These are phyloP conservation scores for Mnemiopsis leidyi DNA, from an alignment of 37 sponge, comb jelly and placozoan genomes.

Conservation along the genomic window DNA sequence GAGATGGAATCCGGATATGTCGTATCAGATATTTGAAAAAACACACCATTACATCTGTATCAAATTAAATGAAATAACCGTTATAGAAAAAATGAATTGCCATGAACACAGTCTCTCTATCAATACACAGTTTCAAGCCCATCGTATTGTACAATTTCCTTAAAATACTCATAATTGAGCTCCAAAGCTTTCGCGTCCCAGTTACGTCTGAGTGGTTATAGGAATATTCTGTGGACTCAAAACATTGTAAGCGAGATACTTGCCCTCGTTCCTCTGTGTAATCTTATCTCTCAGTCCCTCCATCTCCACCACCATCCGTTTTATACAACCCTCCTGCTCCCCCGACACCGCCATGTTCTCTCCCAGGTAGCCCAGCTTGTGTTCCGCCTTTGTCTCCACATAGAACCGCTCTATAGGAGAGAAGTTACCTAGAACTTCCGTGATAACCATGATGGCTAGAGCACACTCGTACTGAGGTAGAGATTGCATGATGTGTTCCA, in stretches of 20 bases:
- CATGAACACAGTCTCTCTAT: too few relatives aligned
- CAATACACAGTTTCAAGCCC: too few relatives aligned
- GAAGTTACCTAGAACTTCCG: not conserved
- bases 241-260: not conserved
- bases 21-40: too few relatives aligned
- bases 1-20: too few relatives aligned
- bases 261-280: not conserved
- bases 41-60: too few relatives aligned
- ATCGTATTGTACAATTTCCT: too few relatives aligned
- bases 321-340: not conserved
- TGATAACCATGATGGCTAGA: not conserved
- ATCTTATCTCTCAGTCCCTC: not conserved
- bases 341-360: not conserved
- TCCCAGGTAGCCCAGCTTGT: not conserved
- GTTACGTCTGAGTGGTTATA: not conserved
- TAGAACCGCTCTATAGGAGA: not conserved
- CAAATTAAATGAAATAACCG: too few relatives aligned
- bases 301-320: not conserved
- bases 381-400: not conserved
- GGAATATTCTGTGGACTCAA: not conserved
- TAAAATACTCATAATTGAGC: too few relatives aligned
- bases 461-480: not conserved
- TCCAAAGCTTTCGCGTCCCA: too few relatives aligned
- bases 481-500: not conserved
- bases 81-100: too few relatives aligned